These are phyloP conservation scores for Cataglyphis livida DNA, from an alignment of 2,888 invertebrate species.

Conservation along the genomic window DNA sequence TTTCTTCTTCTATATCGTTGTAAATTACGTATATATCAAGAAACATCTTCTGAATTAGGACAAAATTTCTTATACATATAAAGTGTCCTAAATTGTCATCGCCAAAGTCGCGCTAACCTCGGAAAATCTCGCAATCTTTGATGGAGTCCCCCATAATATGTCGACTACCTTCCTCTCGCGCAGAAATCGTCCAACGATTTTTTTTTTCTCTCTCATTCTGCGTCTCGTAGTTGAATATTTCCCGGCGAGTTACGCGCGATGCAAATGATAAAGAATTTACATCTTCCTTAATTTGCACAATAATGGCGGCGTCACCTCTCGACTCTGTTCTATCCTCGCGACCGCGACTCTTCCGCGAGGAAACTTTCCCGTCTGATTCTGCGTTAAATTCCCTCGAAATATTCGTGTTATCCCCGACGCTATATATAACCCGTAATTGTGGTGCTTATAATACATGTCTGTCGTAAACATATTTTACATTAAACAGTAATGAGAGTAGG, in stretches of 20 bases:
- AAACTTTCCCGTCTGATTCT: conserved; percentile 34
- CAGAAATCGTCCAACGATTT: conserved; percentile 58
- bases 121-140: neutral
- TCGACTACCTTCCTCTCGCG: conserved; percentile 50
- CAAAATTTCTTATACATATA: conserved; percentile 3
- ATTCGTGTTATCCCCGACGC: conserved; percentile 6
- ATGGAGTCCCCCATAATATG: conserved; percentile 7
- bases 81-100: neutral
- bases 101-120: neutral
- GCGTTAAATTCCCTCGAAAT: conserved; percentile 31
- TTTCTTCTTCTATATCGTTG: neutral
- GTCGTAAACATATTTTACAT: conserved; percentile 5
- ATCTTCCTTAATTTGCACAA: conserved; percentile 79
- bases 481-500: neutral
- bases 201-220: conserved; percentile 45
- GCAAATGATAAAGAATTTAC: conserved; percentile 79
- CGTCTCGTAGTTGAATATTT: conserved; percentile 74
- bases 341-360: conserved; percentile 32
- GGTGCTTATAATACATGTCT: neutral
- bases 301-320: conserved; percentile 66
- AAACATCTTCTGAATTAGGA: neutral
- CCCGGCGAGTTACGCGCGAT: conserved; percentile 71
- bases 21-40: neutral
- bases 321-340: conserved; percentile 36
- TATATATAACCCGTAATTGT: neutral